Conservation (phyloP, 1,140 invertebrate genomes). For the Drosophila tsacasi region DNA sequence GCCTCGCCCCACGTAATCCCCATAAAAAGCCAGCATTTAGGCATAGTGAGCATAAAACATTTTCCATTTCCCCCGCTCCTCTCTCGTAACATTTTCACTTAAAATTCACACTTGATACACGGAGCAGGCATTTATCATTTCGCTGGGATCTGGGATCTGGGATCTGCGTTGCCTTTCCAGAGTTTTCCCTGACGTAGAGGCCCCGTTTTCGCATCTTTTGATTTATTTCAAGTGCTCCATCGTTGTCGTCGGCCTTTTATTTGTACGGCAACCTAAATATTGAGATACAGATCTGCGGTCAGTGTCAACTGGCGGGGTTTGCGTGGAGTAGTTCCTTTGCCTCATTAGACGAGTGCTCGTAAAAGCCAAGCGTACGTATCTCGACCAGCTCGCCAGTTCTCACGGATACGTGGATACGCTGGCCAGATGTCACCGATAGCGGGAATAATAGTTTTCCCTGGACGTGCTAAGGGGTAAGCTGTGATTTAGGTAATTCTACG, state of each 20-base stretch:
- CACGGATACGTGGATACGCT: constrained; percentile 21
- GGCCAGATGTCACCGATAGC: constrained; percentile 39
- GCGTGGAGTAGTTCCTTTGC: constrained; percentile 37
- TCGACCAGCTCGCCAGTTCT: constrained; percentile 25
- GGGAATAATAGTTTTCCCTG: constrained; percentile 41
- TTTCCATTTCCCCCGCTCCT: constrained; percentile 40
- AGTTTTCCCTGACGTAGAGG: constrained; percentile 40
- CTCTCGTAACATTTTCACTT: constrained; percentile 71
- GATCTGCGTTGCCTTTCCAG: constrained; percentile 48
- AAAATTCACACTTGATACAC: constrained; percentile 83
- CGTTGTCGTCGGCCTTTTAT: constrained; percentile 48
- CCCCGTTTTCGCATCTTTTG: constrained; percentile 79
- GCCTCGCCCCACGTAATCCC: constrained; percentile 59
- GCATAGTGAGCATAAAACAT: constrained; percentile 44
- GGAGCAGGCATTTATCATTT: constrained; percentile 72
- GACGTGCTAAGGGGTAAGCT: constrained; percentile 19
- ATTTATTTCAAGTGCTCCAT: constrained; percentile 72
- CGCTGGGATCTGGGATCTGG: constrained; percentile 76
- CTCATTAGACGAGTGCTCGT: constrained; percentile 57
- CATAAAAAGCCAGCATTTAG: constrained; percentile 52
- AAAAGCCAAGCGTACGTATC: constrained; percentile 27
- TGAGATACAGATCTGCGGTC: constrained; percentile 74
- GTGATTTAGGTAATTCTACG: neutral
- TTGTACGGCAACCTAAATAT: constrained; percentile 76
- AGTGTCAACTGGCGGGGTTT: constrained; percentile 63